Evolutionary conservation across 1,140 invertebrate species (phyloP), one percentile per base, ranked within the genome.

Genomic region (Rhynchophorus ferrugineus): DNA sequence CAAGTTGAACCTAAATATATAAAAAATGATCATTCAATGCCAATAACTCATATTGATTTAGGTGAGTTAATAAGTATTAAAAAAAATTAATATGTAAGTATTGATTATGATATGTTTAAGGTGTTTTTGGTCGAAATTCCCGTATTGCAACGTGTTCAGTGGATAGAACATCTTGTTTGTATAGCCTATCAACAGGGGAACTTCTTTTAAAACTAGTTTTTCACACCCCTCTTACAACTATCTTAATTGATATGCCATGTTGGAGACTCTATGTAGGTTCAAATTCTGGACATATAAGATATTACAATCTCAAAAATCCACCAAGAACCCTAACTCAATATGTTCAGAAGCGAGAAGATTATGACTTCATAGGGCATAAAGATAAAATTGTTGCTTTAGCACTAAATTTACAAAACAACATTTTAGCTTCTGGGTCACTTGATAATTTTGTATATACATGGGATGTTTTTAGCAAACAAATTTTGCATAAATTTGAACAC

Each of bases 111-210:
- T 19, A 42, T 35, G 46, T 51, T 22, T 39, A n/a, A 59, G 57
- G 57, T 9, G 18, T 18, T 34, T 67, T 67, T 56, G 82, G 83
- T 2, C 67, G 77, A 14, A 75, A 79, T 33, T 78, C 83, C 7
- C 73, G 84, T 38, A 67, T 94, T 42, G 81, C 78, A 39, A 84
- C 90, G 0, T 81, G 83, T 3, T 93, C 91, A 1, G 64, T 81
- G 38, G 91, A 96, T 67, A 78, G 83, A 61, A 89, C 86, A 13
- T 84, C 84, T 59, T 88, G 86, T 71, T 77, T 95, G 3, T 93
- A 89, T 69, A 82, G 88, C 56, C 63, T 92, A 7, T 60, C 71
- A 6, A 74, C 72, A 35, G 89, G 87, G 22, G 68, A 71, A 24
- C 66, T 87, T 49, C 64, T 94, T 3, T 64, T 89, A 1, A 85